These are phyloP conservation scores for Gymnopithys bicolor DNA, from an alignment of 2,797 vertebrate species.

Conservation along the genomic window DNA sequence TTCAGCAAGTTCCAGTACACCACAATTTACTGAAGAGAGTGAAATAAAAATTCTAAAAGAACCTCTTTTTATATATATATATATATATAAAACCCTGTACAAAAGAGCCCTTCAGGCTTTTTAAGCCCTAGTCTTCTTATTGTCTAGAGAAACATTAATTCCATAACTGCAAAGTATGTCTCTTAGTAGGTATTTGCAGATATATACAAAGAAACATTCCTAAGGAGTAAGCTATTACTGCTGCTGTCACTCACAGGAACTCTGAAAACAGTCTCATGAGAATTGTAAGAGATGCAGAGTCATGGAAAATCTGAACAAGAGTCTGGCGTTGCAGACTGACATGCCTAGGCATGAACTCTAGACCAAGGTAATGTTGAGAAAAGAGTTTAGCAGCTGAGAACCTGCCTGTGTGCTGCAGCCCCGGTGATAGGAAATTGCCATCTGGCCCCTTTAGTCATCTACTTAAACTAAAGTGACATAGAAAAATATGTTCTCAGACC, in stretches of 20 bases:
- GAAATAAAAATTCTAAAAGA: not conserved
- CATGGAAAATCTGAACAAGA: not conserved
- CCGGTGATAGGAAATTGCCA: not conserved
- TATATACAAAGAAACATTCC: not conserved
- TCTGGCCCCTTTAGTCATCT: not conserved
- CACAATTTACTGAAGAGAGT: not conserved
- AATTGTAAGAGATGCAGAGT: not conserved
- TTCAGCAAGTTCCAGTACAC: not conserved
- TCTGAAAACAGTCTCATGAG: not conserved
- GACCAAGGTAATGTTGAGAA: not conserved
- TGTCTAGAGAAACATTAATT: not conserved
- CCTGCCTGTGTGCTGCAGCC: not conserved
- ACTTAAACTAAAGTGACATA: not conserved
- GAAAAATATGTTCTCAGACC: not conserved
- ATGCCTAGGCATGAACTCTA: not conserved
- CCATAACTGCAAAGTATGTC: not conserved
- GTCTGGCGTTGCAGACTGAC: accelerated
- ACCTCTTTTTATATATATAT: not conserved
- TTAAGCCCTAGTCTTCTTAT: not conserved
- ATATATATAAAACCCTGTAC: not conserved
- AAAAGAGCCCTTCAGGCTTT: not conserved
- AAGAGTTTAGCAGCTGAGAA: not conserved
- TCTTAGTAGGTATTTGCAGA: not conserved
- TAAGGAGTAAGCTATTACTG: not conserved
- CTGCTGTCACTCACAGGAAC: not conserved